Percentiles rank a stretch among this genome's conserved stretches.
These are phyloP conservation scores for Drosophila pseudotalamancana DNA, from an alignment of 2,888 invertebrate genomes.

Conservation along the genomic window DNA sequence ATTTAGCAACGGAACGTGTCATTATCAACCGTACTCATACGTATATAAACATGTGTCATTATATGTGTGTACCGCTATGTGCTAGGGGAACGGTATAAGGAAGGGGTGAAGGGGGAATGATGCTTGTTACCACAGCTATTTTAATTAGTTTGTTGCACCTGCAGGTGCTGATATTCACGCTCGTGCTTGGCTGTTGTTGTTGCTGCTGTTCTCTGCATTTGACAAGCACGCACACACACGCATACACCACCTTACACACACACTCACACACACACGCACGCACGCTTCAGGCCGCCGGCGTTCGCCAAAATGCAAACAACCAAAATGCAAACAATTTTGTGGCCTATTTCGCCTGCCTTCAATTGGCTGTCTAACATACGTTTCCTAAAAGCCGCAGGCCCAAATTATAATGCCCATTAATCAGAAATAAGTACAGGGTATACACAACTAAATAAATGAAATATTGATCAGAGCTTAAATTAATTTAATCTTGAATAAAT, in stretches of 20 bases:
- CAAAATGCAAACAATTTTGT: conserved; percentile 53
- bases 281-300: conserved; percentile 30
- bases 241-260: conserved; percentile 6
- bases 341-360: conserved; percentile 18
- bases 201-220: conserved; percentile 14
- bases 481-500: background rate
- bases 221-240: conserved; percentile 23
- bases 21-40: conserved; percentile 25
- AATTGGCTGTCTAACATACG: background rate
- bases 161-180: conserved; percentile 67
- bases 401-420: background rate
- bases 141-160: conserved; percentile 51
- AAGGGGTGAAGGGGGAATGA: background rate
- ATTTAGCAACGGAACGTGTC: conserved; percentile 40
- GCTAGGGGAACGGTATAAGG: background rate
- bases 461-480: too few species aligned
- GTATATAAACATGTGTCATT: background rate
- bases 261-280: background rate
- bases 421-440: background rate
- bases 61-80: background rate
- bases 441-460: background rate
- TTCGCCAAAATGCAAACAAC: conserved; percentile 52
- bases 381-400: conserved; percentile 12
- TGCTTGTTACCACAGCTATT: conserved; percentile 35
- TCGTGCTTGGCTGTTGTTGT: conserved; percentile 22